Base-by-base conservation (phyloP, 2,113 vertebrate species). In the Xenopus borealis region DNA sequence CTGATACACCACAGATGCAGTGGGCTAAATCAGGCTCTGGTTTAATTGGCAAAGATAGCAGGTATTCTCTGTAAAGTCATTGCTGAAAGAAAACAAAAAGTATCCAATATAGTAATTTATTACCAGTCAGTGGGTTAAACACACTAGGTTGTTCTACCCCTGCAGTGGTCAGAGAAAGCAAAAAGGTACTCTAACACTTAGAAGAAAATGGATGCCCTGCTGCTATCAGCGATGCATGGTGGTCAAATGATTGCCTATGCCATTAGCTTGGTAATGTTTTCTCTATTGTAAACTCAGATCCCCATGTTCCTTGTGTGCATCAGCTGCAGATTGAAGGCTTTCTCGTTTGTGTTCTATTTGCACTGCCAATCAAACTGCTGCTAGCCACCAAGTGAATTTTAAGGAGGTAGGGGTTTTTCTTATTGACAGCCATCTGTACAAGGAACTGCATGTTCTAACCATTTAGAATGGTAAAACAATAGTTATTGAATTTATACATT, bases 91-190 rank as follows among this genome's bases (percentile, higher is more conserved):
- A 89, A 91, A 89, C 88, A 92, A 87, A 88, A 91, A 86, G 84
- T 87, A 85, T 89, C 88, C 87, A 88, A 90, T 89, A 88, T 84
- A 89, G 89, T 91, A 88, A 88, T 92, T 92, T 90, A 88, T 90
- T 90, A 89, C 86, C 85, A 87, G 89, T 82, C 85, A 84, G 86
- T 88, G 78, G 84, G 84, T 85, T 88, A 89, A 83, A 76, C 70
- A 11, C 85, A 70, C 86, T 80, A 65, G 81, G 88, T 84, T 86
- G 83, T 87, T 87, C 87, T 85, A 86, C 88, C 85, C 91, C 89
- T 80, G 88, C 89, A 72, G 86, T 83, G 88, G 87, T 78, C 78
- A 84, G 84, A 88, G 85, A 86, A 91, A 89, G 87, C 82, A 78
- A 88, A 90, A 90, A 88, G 85, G 87, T 83, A 88, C 87, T 88